phyloP scores from a whole-genome alignment of 2,888 invertebrate species.

The Nomada goodeniana region DNA sequence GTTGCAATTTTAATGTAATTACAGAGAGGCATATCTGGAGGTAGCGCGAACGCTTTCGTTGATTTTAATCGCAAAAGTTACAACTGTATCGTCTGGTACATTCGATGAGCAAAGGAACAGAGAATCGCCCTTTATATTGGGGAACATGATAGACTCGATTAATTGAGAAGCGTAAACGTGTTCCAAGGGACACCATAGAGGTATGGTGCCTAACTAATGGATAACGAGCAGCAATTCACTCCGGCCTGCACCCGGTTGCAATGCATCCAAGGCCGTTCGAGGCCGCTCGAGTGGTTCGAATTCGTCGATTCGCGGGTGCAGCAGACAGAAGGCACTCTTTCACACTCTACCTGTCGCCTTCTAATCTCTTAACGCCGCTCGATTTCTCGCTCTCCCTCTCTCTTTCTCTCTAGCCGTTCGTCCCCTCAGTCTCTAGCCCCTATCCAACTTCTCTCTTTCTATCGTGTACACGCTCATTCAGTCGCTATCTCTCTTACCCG shows the following conservation, averaged over 20 bases:
- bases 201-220: neutral
- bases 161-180: conserved; percentile 20
- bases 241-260: conserved; percentile 37
- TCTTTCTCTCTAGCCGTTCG: conserved; percentile 15
- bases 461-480: conserved; percentile 6
- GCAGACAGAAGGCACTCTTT: conserved; percentile 51
- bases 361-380: neutral
- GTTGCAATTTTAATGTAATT: no score
- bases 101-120: no score
- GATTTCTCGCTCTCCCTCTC: neutral
- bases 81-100: no score
- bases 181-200: conserved; percentile 17
- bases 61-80: no score
- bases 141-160: conserved; percentile 4
- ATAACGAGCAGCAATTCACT: conserved; percentile 52
- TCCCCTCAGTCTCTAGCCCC: conserved; percentile 26
- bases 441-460: conserved; percentile 6
- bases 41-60: no score
- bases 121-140: no score
- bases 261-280: conserved; percentile 76
- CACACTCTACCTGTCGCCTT: conserved; percentile 18
- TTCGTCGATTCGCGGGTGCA: conserved; percentile 64
- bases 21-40: no score
- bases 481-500: conserved; percentile 8
- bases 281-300: conserved; percentile 75